phyloP scores from a whole-genome alignment of 2,113 vertebrate genomes.

The Strix uralensis region DNA sequence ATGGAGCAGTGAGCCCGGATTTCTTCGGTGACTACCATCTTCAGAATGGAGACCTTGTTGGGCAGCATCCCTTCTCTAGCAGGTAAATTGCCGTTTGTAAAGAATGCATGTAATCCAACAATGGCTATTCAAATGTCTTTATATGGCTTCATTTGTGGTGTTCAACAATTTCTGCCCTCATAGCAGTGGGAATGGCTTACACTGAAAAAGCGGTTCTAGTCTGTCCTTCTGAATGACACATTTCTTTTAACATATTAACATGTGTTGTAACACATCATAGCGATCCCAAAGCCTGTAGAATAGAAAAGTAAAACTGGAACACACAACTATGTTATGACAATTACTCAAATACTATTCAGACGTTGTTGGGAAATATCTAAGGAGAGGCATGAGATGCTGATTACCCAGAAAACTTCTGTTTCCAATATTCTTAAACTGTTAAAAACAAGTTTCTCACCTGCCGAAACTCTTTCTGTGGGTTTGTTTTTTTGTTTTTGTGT shows the following conservation, averaged over 20 bases:
- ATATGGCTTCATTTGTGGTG: not conserved
- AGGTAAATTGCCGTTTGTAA: conserved; percentile 71
- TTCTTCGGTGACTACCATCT: conserved; percentile 86
- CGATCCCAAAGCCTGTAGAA: conserved; percentile 5
- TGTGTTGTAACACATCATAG: not conserved
- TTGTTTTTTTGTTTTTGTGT: not conserved
- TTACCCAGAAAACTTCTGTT: not conserved
- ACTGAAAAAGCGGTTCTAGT: not conserved
- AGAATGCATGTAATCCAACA: not conserved
- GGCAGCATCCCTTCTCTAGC: conserved; percentile 77
- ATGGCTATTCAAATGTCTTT: not conserved
- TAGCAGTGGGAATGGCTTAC: not conserved
- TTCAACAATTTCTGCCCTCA: not conserved
- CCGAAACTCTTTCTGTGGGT: not conserved
- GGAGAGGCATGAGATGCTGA: not conserved
- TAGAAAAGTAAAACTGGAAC: not conserved
- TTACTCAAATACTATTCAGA: not conserved
- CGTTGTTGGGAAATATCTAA: not conserved
- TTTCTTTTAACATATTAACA: not conserved
- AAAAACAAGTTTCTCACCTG: not conserved
- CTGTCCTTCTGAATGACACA: not conserved
- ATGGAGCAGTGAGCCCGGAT: conserved; percentile 87
- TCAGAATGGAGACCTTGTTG: conserved; percentile 87
- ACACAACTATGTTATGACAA: not conserved
- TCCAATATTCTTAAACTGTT: not conserved